Base-by-base conservation (phyloP, 23 tunicate species). In the Trididemnum miniatum region DNA sequence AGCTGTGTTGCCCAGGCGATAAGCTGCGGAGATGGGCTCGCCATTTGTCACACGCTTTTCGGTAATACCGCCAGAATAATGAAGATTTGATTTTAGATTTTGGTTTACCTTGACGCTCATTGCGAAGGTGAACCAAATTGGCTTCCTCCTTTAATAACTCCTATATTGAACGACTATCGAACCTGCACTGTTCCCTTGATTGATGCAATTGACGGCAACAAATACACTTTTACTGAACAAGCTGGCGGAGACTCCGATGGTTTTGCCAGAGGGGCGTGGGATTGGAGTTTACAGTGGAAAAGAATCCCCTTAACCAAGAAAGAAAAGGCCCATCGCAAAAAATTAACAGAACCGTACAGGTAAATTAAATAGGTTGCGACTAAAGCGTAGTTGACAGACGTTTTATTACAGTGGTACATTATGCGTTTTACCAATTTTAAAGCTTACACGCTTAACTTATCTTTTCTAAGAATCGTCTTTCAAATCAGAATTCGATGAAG, bases 41-140 rank as follows among this genome's bases (percentile, higher is more conserved):
- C n/a, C n/a, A n/a, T n/a, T n/a, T n/a, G n/a, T n/a, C n/a, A n/a
- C n/a, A n/a, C n/a, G n/a, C n/a, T n/a, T n/a, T n/a, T n/a, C n/a
- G n/a, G n/a, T n/a, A n/a, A n/a, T n/a, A n/a, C n/a, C n/a, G n/a
- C n/a, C n/a, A n/a, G n/a, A n/a, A n/a, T n/a, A n/a, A n/a, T n/a
- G n/a, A n/a, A n/a, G 54, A 9, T 44, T 44, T 15, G 54, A 7
- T 44, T 44, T 62, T 54, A 95, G 95, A 95, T 95, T 78, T 79
- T 95, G 34, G 91, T 96, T 0, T 96, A 89, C 51, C 51, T 90
- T 82, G 99, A 96, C 84, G 99, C 99, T 38, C 99, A 96, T 65
- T 96, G 99, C 76, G 99, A 96, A 87, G 99, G 89, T 0, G 97
- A 77, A 71, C 99, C 97, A 33, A 91, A 91, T 72, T 96, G 99